Evolutionary conservation across 1,140 invertebrate species (phyloP).

Genomic region (honey bee (Apis mellifera)): DNA sequence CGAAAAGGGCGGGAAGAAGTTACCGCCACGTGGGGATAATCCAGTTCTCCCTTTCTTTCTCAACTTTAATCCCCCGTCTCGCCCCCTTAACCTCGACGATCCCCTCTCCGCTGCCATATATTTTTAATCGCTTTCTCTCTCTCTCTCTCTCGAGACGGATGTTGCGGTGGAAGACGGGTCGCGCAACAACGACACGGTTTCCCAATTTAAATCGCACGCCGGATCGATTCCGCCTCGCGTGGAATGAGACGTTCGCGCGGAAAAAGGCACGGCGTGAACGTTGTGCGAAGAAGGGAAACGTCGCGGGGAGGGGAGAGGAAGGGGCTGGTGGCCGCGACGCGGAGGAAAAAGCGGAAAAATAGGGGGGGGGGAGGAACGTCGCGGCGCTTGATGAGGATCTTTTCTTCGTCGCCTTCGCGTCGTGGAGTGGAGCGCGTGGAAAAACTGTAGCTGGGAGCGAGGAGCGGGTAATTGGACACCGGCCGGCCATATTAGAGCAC

Average conservation of each 20-base stretch:
- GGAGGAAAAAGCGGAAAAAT: slow-evolving; percentile 42
- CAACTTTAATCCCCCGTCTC: slow-evolving; percentile 1
- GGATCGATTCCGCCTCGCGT: slow-evolving; percentile 29
- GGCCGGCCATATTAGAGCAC: slow-evolving; percentile 79
- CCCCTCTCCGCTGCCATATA: background rate
- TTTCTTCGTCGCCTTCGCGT: slow-evolving; percentile 21
- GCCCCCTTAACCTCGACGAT: background rate
- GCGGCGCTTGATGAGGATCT: slow-evolving; percentile 50
- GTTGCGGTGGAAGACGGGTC: no score
- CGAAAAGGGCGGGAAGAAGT: background rate
- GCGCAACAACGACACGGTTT: slow-evolving; percentile 26
- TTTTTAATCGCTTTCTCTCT: slow-evolving; percentile 39
- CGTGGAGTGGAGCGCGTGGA: slow-evolving; percentile 27
- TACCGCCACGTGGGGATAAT: slow-evolving; percentile 23
- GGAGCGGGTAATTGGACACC: slow-evolving; percentile 79
- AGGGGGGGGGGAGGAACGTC: no score
- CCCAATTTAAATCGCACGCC: slow-evolving; percentile 48
- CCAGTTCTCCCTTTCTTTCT: background rate
- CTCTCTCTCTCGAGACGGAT: no score
- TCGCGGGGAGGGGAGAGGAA: background rate
- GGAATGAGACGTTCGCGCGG: slow-evolving; percentile 12
- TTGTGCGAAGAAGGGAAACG: no score
- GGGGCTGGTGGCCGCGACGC: background rate
- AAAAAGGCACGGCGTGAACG: slow-evolving; percentile 8
- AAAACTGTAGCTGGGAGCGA: slow-evolving; percentile 59